Base-by-base conservation (phyloP, 1,140 invertebrate species). In the Ceratoteleas bidentatus region DNA sequence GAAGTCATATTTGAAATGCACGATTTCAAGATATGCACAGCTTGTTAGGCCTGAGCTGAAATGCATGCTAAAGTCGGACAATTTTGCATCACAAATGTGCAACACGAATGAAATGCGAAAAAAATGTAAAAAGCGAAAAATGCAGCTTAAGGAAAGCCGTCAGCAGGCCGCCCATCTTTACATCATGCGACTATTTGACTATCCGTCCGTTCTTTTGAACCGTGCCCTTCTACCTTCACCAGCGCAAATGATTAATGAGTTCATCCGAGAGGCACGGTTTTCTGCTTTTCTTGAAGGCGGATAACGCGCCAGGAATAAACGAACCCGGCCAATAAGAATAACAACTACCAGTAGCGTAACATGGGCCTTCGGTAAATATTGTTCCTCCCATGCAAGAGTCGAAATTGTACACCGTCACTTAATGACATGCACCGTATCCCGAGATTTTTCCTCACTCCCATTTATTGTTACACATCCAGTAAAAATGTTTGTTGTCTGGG, bases 181-280 rank as follows among this genome's bases (percentile, higher is more conserved):
- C 45, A 61, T 54, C 60, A 60, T 70, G 76, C 57, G 57, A 72
- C 70, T 64, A 72, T 79, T 68, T 70, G 75, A 74, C 78, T 81
- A 57, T 78, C 65, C 50, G 75, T 78, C 69, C 61, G 52, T 72
- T 72, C 61, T 80, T 82, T 83, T 69, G 49, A 80, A 32, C 64
- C 53, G 53, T 73, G 66, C 60, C 70, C 62, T 81, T 79, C 64
- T 76, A 81, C 81, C 83, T 87, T 80, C 82, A 74, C 73, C 64
- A 69, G 9, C 61, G 61, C n/a, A 58, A 74, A 86, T 85, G 85
- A 85, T 87, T 87, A 87, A 87, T 87, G 82, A 61, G 66, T 81
- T 66, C 82, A 72, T 68, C 60, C 15, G 50, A 76, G 53, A 75
- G 66, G 16, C 32, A 61, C 56, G 33, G 70, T 84, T 85, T 84